phyloP scores from a whole-genome alignment of 2,797 vertebrate genomes.

The Cuniculus paca region DNA sequence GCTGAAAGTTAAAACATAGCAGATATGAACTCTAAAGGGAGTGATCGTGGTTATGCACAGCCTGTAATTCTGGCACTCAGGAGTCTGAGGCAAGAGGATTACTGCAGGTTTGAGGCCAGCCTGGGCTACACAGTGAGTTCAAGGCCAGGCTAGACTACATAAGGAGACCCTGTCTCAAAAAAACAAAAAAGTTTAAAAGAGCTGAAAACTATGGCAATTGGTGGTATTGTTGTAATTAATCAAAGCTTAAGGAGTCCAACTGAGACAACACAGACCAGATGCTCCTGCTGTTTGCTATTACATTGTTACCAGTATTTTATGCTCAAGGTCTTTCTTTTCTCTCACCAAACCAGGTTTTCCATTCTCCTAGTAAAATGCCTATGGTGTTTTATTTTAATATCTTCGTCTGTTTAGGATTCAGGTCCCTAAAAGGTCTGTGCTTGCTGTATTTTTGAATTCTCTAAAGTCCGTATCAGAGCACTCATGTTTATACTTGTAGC shows the following conservation, averaged over 20 bases:
- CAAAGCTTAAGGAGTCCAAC: slow-evolving; percentile 9
- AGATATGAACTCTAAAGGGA: neutral
- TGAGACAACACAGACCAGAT: neutral
- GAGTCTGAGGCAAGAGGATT: neutral
- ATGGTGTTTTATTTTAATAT: neutral
- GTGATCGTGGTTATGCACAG: neutral
- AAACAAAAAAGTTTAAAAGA: neutral
- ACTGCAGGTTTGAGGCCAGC: neutral
- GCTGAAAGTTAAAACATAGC: neutral
- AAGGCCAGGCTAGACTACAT: neutral
- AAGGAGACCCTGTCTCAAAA: neutral
- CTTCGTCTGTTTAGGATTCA: neutral
- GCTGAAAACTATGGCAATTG: neutral
- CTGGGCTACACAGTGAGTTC: neutral
- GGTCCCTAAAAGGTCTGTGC: neutral
- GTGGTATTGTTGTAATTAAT: neutral
- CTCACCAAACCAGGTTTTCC: neutral
- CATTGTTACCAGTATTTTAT: neutral
- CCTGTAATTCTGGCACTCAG: neutral
- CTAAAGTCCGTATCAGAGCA: neutral
- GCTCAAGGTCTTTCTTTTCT: neutral
- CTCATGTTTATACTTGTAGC: neutral
- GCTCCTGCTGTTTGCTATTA: neutral
- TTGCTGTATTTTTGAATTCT: neutral
- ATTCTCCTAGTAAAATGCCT: neutral